Evolutionary conservation across 30 jellyfish, hydroid and myxozoan species (phyloP).

Genomic region (Pelagia noctiluca): DNA sequence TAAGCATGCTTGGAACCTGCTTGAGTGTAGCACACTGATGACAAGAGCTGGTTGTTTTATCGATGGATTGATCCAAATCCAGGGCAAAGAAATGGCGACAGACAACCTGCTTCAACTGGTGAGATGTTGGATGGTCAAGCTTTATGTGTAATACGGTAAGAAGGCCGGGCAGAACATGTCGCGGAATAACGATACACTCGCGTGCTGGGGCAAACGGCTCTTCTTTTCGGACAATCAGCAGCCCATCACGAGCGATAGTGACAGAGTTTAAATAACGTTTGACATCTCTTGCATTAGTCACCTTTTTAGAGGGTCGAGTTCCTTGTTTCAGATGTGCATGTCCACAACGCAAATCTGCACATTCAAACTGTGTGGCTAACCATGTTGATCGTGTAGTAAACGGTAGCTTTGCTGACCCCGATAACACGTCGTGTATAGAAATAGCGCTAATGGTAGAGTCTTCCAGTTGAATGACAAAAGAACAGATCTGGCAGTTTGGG

Average conservation of each 20-base stretch:
- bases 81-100: conserved; percentile 50
- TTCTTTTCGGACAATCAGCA: too few relatives aligned
- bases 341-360: conserved; percentile 9
- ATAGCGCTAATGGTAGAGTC: conserved; percentile 36
- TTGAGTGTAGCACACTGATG: too few relatives aligned
- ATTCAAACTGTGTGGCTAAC: neutral
- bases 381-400: neutral
- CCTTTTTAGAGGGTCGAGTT: too few relatives aligned
- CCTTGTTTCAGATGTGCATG: too few relatives aligned
- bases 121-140: conserved; percentile 45
- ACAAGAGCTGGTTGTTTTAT: too few relatives aligned
- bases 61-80: conserved; percentile 34
- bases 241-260: too few relatives aligned
- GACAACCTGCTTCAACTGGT: too few relatives aligned
- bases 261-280: too few relatives aligned
- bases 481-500: too few relatives aligned
- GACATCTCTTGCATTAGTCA: too few relatives aligned
- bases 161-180: conserved; percentile 34
- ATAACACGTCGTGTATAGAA: conserved; percentile 43
- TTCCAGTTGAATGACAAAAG: conserved; percentile 55
- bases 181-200: conserved; percentile 40
- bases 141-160: conserved; percentile 60
- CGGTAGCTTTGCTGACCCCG: conserved; percentile 31
- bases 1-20: neutral
- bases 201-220: neutral